These are phyloP conservation scores for Botia kubotai DNA, from an alignment of 2,797 vertebrate genomes.

Conservation along the genomic window DNA sequence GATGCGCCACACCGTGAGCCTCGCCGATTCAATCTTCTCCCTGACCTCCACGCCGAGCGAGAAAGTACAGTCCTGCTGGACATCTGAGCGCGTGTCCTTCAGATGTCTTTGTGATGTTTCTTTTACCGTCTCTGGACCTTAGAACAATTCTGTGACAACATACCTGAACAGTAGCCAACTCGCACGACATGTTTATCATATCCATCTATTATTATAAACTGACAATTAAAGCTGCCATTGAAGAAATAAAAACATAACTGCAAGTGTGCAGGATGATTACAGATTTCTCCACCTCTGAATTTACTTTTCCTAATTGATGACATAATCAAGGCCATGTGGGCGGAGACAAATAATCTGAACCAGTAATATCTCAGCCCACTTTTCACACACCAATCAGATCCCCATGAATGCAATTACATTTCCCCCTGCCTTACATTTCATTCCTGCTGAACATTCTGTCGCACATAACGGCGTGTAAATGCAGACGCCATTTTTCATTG, in stretches of 20 bases:
- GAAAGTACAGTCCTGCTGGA: slow-evolving; percentile 7
- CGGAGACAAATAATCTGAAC: background rate
- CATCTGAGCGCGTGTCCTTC: background rate
- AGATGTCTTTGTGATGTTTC: slow-evolving; percentile 9
- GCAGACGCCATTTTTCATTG: background rate
- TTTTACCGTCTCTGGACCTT: background rate
- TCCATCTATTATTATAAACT: too few relatives aligned
- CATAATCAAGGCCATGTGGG: background rate
- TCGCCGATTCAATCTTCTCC: slow-evolving; percentile 70
- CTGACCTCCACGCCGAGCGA: slow-evolving; percentile 63
- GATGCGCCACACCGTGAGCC: slow-evolving; percentile 59
- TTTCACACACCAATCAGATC: background rate
- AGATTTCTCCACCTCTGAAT: too few relatives aligned
- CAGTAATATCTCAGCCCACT: background rate
- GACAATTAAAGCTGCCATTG: too few relatives aligned
- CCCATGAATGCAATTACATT: background rate
- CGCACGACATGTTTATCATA: background rate
- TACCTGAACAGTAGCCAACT: background rate
- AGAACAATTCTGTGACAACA: background rate
- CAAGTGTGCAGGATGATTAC: too few relatives aligned
- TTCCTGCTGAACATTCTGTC: too few relatives aligned
- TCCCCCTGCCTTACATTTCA: too few relatives aligned
- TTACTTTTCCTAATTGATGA: background rate
- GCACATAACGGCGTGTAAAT: background rate
- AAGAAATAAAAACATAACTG: too few relatives aligned